Evolutionary conservation across 1,140 invertebrate species (phyloP).

Genomic region (Acromyrmex echinatior): DNA sequence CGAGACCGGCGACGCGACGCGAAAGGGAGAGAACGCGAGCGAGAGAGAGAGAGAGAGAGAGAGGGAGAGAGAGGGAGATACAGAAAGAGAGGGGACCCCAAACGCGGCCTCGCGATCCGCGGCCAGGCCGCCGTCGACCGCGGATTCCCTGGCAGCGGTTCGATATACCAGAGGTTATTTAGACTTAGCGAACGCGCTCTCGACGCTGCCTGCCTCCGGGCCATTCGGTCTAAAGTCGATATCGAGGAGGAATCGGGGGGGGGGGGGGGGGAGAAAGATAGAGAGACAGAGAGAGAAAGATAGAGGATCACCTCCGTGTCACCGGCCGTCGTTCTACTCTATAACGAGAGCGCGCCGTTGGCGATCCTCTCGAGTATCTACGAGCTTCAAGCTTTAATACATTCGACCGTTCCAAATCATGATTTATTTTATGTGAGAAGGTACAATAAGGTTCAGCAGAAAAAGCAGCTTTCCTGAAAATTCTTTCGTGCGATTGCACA

Average conservation of each 20-base stretch:
- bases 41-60: not conserved
- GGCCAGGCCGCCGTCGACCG: constrained; percentile 52
- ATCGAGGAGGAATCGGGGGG: constrained; percentile 20
- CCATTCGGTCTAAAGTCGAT: constrained; percentile 41
- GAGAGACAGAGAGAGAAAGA: not conserved
- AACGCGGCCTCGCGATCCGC: constrained; percentile 71
- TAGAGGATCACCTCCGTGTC: not conserved
- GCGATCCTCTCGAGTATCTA: constrained; percentile 18
- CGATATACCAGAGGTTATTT: constrained; percentile 74
- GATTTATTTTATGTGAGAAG: not conserved
- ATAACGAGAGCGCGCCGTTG: constrained; percentile 37
- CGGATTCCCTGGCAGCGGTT: constrained; percentile 75
- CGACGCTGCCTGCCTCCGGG: constrained; percentile 40
- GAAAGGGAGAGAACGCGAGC: not conserved
- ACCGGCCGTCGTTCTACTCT: constrained; percentile 34
- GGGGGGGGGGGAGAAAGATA: not conserved
- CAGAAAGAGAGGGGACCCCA: not conserved
- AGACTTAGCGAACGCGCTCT: constrained; percentile 61
- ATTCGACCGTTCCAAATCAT: not conserved
- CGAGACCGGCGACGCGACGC: not conserved
- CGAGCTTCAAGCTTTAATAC: constrained; percentile 9
- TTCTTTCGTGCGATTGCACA: too few relatives aligned
- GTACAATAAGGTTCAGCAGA: not conserved
- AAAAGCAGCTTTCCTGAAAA: too few relatives aligned
- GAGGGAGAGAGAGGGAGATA: constrained; percentile 1